Evolutionary conservation across 2,797 vertebrate genomes (phyloP).

Genomic region (Anisognathus igniventris): DNA sequence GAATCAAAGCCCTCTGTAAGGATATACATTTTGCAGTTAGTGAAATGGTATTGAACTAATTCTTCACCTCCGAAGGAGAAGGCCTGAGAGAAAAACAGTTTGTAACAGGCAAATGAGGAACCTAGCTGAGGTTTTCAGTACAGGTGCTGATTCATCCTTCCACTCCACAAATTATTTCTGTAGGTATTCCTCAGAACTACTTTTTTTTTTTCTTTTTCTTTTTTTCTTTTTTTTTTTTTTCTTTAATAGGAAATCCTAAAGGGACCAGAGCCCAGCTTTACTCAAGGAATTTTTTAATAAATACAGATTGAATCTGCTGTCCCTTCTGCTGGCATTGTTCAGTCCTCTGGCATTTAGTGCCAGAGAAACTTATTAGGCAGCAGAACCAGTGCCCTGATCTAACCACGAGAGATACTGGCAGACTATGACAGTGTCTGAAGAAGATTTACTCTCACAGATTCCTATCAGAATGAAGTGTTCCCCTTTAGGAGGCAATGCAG

Average conservation of each 20-base stretch:
- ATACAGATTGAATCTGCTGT: background rate
- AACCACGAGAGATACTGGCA: background rate
- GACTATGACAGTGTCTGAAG: background rate
- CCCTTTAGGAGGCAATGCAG: background rate
- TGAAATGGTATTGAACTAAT: background rate
- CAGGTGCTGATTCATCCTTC: background rate
- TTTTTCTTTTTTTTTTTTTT: background rate
- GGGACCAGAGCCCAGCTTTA: background rate
- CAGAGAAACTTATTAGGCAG: background rate
- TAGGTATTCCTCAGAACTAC: background rate
- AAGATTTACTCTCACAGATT: background rate
- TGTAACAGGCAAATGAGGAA: background rate
- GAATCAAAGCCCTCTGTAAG: background rate
- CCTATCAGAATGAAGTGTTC: background rate
- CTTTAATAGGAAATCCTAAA: background rate
- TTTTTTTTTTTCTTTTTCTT: background rate
- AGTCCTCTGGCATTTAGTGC: background rate
- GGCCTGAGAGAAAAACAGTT: background rate
- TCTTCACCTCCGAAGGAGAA: background rate
- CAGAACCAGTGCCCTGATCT: background rate
- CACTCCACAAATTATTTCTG: background rate
- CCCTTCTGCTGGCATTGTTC: background rate
- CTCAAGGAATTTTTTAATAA: background rate
- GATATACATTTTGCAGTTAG: background rate
- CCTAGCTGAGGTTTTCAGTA: background rate